Conservation (phyloP, 2,113 vertebrate species). For the Spermophilus dauricus region DNA sequence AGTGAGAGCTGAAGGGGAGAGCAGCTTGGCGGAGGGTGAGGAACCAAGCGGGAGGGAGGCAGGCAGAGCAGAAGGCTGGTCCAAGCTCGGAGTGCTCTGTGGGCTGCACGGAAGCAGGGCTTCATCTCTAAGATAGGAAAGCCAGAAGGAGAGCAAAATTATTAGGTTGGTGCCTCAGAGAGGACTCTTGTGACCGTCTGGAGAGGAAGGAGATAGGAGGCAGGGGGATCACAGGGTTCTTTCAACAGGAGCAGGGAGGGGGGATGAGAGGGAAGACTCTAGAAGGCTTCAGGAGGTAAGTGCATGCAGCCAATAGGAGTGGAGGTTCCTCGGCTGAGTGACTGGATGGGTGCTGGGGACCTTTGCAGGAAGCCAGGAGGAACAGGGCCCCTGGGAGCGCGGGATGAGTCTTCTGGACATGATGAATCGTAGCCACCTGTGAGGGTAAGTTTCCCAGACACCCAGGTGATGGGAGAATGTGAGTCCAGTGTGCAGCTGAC, state of each 20-base stretch:
- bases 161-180: neutral
- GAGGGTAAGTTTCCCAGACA: neutral
- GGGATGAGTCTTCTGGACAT: neutral
- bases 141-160: neutral
- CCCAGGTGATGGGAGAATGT: neutral
- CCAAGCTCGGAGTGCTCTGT: rapidly evolving
- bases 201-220: neutral
- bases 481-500: neutral
- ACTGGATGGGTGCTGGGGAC: neutral
- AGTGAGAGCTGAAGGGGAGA: rapidly evolving
- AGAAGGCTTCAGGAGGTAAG: neutral
- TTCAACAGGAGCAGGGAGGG: neutral
- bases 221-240: neutral
- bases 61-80: neutral
- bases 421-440: neutral
- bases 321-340: neutral
- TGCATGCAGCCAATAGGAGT: neutral
- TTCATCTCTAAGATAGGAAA: neutral
- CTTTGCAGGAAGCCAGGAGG: neutral
- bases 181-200: neutral
- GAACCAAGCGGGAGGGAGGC: neutral
- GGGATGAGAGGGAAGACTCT: neutral
- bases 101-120: neutral
- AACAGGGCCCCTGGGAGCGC: neutral
- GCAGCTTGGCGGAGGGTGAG: neutral